Conservation (phyloP, 2,888 invertebrate species). For the Chydorus sphaericus region DNA sequence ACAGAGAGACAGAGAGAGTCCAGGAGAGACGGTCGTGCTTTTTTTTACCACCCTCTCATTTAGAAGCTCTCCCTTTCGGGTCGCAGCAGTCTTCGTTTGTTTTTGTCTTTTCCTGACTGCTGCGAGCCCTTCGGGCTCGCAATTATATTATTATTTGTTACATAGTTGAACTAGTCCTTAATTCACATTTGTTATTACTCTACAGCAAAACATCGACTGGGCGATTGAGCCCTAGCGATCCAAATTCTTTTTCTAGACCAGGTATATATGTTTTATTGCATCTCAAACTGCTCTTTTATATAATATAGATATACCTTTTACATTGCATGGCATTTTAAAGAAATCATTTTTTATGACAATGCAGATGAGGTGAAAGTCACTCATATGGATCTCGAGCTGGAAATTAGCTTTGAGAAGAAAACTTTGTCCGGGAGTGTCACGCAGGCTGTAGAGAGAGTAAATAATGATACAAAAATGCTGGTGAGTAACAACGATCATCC, state of each 20-base stretch:
- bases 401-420: constrained; percentile 51
- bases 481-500: constrained; percentile 35
- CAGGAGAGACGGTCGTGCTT: too few relatives aligned
- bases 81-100: too few relatives aligned
- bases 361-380: constrained; percentile 48
- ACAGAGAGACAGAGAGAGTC: too few relatives aligned
- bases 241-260: constrained; percentile 66
- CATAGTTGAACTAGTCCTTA: too few relatives aligned
- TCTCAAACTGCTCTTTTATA: constrained; percentile 6
- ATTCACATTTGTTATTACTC: too few relatives aligned
- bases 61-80: too few relatives aligned
- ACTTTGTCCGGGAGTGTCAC: constrained; percentile 50
- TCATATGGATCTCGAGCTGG: constrained; percentile 46
- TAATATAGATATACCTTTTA: constrained; percentile 2
- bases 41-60: too few relatives aligned
- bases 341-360: constrained; percentile 15
- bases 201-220: neutral
- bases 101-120: too few relatives aligned
- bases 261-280: constrained; percentile 43
- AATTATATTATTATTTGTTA: too few relatives aligned
- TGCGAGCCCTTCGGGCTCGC: too few relatives aligned
- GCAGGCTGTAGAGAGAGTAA: constrained; percentile 42
- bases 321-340: neutral
- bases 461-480: constrained; percentile 38
- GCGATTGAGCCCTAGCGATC: constrained; percentile 53